Conservation (phyloP, 2,888 invertebrate species). For the Trachelus iudaicus region DNA sequence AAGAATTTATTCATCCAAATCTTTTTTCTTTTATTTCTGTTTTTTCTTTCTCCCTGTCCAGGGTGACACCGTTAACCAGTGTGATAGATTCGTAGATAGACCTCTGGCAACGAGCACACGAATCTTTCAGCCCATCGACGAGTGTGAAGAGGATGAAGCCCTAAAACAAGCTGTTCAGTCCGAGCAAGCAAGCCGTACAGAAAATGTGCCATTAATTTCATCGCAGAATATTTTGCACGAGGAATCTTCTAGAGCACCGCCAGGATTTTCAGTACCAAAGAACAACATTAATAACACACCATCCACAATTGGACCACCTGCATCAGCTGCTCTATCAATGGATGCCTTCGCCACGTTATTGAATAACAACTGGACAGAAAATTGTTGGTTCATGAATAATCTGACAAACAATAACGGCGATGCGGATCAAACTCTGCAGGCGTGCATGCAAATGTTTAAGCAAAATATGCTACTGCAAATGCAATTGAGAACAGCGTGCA, state of each 20-base stretch:
- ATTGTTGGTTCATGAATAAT: background rate
- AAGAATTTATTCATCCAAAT: conserved; percentile 27
- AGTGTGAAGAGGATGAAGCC: background rate
- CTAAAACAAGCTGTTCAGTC: background rate
- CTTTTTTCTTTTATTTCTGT: conserved; percentile 15
- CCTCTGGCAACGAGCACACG: background rate
- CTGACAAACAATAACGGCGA: background rate
- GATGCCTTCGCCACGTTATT: background rate
- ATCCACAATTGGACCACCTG: background rate
- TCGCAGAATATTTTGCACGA: conserved; percentile 13
- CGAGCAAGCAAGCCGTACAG: background rate
- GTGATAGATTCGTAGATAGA: conserved; percentile 17
- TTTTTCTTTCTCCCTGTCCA: conserved; percentile 22
- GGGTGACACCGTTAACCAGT: conserved; percentile 36
- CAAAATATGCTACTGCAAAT: background rate
- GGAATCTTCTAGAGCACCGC: conserved; percentile 12
- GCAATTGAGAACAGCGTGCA: background rate
- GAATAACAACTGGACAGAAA: background rate
- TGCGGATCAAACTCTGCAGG: background rate
- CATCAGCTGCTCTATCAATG: background rate
- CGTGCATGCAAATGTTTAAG: background rate
- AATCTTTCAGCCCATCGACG: background rate
- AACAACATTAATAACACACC: background rate
- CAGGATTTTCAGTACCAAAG: conserved; percentile 5
- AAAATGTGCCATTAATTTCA: conserved; percentile 8